Conservation (phyloP, 2,113 vertebrate species). For the Macaca fascicularis region T2T-MFA8v1.1 NC_088376.1:147827501-147828000, state of each 20-base stretch:
- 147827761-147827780: neutral
- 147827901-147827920: too few relatives aligned
- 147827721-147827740: neutral
- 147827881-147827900: too few relatives aligned
- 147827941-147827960: neutral
- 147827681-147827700: neutral
- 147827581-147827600: neutral
- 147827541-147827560: neutral
- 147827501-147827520: neutral
- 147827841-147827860: too few relatives aligned
- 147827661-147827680: neutral
- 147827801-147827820: neutral
- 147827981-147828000: neutral
- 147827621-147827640: neutral
- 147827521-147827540: neutral
- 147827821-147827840: neutral
- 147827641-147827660: neutral
- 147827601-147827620: neutral
- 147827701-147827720: neutral
- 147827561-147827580: neutral
- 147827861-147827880: too few relatives aligned
- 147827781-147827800: neutral
- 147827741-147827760: neutral
- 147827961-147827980: neutral
- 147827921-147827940: neutral